These are phyloP conservation scores for Halcyon smyrnensis DNA, from an alignment of 2,797 vertebrate species.

Conservation along the genomic window DNA sequence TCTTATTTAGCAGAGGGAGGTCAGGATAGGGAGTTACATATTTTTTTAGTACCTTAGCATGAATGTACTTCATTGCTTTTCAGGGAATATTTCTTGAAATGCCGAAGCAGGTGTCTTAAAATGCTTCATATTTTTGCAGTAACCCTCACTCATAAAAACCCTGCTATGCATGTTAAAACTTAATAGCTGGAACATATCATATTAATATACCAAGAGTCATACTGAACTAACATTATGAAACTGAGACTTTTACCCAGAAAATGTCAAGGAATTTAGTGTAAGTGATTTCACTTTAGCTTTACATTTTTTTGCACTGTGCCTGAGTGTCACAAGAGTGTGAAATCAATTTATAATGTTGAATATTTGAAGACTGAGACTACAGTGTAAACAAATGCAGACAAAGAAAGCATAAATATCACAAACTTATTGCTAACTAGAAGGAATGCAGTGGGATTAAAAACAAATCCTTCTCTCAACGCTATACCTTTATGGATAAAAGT, in stretches of 20 bases:
- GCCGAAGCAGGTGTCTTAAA: slow-evolving; percentile 72
- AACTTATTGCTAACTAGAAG: not conserved
- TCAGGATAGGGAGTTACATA: not conserved
- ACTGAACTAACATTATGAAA: slow-evolving; percentile 58
- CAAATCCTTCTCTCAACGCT: not conserved
- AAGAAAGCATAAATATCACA: not conserved
- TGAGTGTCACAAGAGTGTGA: not conserved
- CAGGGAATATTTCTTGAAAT: slow-evolving; percentile 71
- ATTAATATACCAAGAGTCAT: slow-evolving; percentile 53
- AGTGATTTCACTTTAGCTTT: slow-evolving; percentile 28
- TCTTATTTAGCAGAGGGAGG: not conserved
- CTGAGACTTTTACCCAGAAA: slow-evolving; percentile 18
- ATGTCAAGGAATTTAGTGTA: slow-evolving; percentile 49
- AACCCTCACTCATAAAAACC: slow-evolving; percentile 53
- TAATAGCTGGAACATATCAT: slow-evolving; percentile 71
- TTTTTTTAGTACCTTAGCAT: slow-evolving; percentile 39
- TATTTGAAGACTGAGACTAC: slow-evolving; percentile 7
- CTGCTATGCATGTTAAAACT: slow-evolving; percentile 59
- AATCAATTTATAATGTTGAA: not conserved
- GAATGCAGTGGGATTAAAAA: not conserved
- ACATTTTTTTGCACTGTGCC: not conserved
- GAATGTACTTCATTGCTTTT: slow-evolving; percentile 37
- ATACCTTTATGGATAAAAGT: not conserved
- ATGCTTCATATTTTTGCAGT: slow-evolving; percentile 52
- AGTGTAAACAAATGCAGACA: not conserved